phyloP scores from a whole-genome alignment of 2,888 invertebrate genomes.

The Drosophila sordidapex region DNA sequence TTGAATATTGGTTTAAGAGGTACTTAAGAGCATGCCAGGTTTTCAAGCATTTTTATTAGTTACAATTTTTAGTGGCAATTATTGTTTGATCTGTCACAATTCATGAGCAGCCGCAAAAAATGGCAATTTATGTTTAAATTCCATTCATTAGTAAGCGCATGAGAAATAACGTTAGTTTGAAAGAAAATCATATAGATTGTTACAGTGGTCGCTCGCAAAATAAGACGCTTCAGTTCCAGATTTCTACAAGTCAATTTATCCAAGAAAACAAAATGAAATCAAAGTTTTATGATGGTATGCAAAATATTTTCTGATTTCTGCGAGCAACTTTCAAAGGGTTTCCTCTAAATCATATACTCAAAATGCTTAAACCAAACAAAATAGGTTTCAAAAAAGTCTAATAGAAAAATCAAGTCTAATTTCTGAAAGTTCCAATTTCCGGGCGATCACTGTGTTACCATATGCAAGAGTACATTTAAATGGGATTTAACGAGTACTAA shows the following conservation, averaged over 20 bases:
- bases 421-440: background rate
- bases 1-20: background rate
- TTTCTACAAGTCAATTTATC: background rate
- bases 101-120: conserved; percentile 86
- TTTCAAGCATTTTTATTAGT: conserved; percentile 15
- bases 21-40: conserved; percentile 18
- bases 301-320: background rate
- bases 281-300: background rate
- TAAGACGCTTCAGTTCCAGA: background rate
- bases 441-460: background rate
- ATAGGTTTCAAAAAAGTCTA: too few relatives aligned
- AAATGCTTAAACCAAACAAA: background rate
- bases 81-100: conserved; percentile 45
- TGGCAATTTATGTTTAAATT: conserved; percentile 81
- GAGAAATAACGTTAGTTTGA: conserved; percentile 56
- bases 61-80: conserved; percentile 18
- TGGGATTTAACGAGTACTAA: background rate
- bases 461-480: background rate
- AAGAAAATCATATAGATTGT: conserved; percentile 9
- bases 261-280: background rate
- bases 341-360: background rate
- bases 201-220: background rate
- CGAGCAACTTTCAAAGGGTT: background rate
- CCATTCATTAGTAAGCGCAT: conserved; percentile 64
- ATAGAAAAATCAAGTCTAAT: background rate